Percentiles rank a stretch among this genome's conserved stretches.
These are phyloP conservation scores for Halesus radiatus DNA, from an alignment of 1,140 invertebrate species.

Conservation along the genomic window DNA sequence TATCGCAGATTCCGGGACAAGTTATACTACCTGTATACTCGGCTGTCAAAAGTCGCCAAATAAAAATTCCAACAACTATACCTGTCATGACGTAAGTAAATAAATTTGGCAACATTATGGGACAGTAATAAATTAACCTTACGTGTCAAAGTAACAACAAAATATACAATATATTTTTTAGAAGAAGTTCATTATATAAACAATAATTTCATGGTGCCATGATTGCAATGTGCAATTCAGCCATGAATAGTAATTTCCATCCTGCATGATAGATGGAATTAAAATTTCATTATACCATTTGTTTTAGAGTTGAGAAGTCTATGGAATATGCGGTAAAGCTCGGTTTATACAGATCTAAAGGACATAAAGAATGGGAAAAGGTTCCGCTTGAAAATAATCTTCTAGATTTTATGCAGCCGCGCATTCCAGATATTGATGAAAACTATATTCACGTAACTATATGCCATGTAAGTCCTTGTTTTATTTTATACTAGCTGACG, in stretches of 20 bases:
- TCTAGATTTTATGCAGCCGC: slow-evolving; percentile 60
- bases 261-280: too few species aligned
- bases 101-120: background rate
- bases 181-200: too few species aligned
- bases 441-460: slow-evolving; percentile 66
- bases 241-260: too few species aligned
- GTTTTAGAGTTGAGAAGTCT: slow-evolving; percentile 10
- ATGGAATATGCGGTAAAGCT: slow-evolving; percentile 5
- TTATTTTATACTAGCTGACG: too few species aligned
- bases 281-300: background rate
- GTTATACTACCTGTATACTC: slow-evolving; percentile 82
- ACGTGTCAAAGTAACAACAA: too few species aligned
- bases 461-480: slow-evolving; percentile 61
- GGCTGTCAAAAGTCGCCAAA: slow-evolving; percentile 80
- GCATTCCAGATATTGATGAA: slow-evolving; percentile 69
- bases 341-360: slow-evolving; percentile 3
- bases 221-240: too few species aligned
- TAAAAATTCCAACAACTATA: slow-evolving; percentile 68
- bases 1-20: slow-evolving; percentile 70
- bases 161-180: too few species aligned
- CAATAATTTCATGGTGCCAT: too few species aligned
- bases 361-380: background rate
- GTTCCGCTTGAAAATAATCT: background rate
- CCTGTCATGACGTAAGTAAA: slow-evolving; percentile 70
- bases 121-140: too few species aligned